phyloP scores from a whole-genome alignment of 2,888 invertebrate species.

The Blomia tropicalis region DNA sequence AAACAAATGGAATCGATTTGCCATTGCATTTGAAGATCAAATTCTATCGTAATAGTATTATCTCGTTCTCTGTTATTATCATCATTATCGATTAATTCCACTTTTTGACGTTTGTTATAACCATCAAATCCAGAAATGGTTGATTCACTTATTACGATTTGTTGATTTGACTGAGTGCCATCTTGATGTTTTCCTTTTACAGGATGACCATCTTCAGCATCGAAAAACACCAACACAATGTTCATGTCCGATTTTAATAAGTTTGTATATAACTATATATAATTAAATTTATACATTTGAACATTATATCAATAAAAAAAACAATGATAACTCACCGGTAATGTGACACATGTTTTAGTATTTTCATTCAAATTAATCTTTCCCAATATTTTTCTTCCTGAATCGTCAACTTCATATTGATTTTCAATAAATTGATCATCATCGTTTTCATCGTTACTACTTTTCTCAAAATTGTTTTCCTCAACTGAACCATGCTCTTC shows the following conservation, averaged over 20 bases:
- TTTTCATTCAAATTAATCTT: neutral
- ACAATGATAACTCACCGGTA: neutral
- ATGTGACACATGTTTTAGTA: neutral
- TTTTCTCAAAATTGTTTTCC: neutral
- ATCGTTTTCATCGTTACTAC: neutral
- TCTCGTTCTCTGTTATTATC: too few species aligned
- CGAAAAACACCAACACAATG: neutral
- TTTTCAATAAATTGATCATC: neutral
- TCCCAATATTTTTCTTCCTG: neutral
- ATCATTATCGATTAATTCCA: neutral
- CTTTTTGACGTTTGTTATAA: neutral
- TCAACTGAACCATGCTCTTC: neutral
- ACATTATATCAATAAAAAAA: neutral
- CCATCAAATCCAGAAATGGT: neutral
- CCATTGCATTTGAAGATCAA: neutral
- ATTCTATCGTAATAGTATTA: neutral
- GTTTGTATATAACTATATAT: neutral
- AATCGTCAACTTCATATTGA: neutral
- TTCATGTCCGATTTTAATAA: neutral
- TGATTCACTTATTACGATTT: neutral
- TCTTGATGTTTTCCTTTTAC: neutral
- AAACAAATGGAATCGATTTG: neutral
- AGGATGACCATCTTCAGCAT: neutral
- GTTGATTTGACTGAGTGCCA: neutral
- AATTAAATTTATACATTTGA: neutral